Evolutionary conservation across 2,888 invertebrate genomes (phyloP), one percentile per base, ranked within the genome.

Genomic region (Amaurobius ferox): DNA sequence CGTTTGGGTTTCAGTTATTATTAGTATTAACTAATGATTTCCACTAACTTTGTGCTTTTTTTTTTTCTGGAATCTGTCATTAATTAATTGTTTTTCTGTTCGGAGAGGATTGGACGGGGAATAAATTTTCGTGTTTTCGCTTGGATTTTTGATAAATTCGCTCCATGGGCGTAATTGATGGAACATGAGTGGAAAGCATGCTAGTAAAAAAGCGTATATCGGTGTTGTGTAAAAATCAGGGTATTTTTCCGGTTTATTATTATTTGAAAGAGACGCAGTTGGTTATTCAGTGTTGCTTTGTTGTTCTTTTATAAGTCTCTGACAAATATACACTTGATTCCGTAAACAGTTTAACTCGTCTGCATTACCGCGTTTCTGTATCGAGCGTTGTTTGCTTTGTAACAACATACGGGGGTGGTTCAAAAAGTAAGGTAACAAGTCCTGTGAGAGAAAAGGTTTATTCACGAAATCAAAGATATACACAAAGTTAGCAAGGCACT

Each of bases 1-100:
- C 39, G 30, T 70, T 81, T 81, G 40, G 67, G 61, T 81, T 81
- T 76, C 40, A 70, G 70, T 81, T 76, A 76, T 81, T 81, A 76
- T 74, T 68, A 80, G 32, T 73, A 71, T 81, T 81, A 81, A 81
- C 81, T 76, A 81, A 81, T 81, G 81, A 81, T 76, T 80, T 68
- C n/a, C n/a, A n/a, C 74, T 80, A 80, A 80, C 80, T 80, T 39
- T 68, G 19, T 16, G n/a, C 35, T 19, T 79, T 73, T 73, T 67
- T 73, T 32, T 39, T 40, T 55, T 55, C 16, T 6, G 1, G 5
- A 55, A 23, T 6, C 40, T 32, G 76, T 67, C 70, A 81, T 81
- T 81, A 81, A 81, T 81, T 81, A 81, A 73, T 76, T 81, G 64
- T 66, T 81, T 81, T 76, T 32, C 44, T 44, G 44, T 26, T 16